Base-by-base conservation (phyloP, 2,797 vertebrate genomes). In the Phrynocephalus guinanensis region DNA sequence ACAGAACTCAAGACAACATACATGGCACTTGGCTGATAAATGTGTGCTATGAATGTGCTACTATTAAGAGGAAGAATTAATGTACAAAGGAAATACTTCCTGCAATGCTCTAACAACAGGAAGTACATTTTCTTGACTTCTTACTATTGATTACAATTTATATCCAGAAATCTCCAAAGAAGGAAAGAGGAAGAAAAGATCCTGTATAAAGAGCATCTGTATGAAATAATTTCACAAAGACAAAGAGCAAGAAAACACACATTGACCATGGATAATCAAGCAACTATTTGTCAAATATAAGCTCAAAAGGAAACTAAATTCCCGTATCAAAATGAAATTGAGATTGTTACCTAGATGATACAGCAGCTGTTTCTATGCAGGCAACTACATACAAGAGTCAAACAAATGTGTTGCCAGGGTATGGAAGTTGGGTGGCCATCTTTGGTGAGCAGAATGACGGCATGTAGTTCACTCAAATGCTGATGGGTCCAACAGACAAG, bases 241-340 rank as follows among this genome's bases (percentile, higher is more conserved):
- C 16, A 38, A 78, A 79, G 38, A 85, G 3, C 16, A 16, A 75
- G 70, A 44, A 68, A 76, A 80, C 67, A 28, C 26, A 24, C 60
- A 82, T 24, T 85, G 72, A n/a, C 83, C 30, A 30, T 82, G n/a
- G 79, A 77, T 88, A 88, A 88, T 88, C 87, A 85, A 88, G 73
- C 68, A 44, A 44, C 50, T 70, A 70, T 85, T 72, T 88, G 83
- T 48, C 56, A 85, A 84, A 73, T 22, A 28, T 56, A 88, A 88
- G 68, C 76, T 79, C 26, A 70, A 82, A 88, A 20, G 44, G 20
- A 72, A 68, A 60, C 82, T 86, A 87, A 86, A 89, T 33, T 84
- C 50, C 85, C 22, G 33, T 50, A 85, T 20, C 81, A 1, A 50
- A 85, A 90, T 11, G 82, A 86, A 92, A 92, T 70, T 85, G 87